phyloP scores from a whole-genome alignment of 2,797 vertebrate species.

The Tokudaia muenninki region DNA sequence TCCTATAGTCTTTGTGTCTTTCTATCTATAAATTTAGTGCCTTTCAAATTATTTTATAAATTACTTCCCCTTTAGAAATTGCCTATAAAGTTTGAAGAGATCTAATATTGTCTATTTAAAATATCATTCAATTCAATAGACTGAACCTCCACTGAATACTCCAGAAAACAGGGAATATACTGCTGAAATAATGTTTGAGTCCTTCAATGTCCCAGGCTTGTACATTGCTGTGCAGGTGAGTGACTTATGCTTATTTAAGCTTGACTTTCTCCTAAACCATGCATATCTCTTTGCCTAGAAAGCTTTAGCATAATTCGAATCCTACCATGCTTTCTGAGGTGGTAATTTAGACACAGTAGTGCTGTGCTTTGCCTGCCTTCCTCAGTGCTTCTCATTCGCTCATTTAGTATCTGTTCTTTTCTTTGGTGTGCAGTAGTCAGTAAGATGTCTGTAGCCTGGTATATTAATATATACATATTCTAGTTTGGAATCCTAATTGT shows the following conservation, averaged over 20 bases:
- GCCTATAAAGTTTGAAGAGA: background rate
- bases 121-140: slow-evolving; percentile 85
- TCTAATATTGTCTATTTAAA: slow-evolving; percentile 58
- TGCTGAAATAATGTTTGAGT: slow-evolving; percentile 97
- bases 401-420: background rate
- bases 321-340: slow-evolving; percentile 31
- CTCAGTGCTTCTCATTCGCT: background rate
- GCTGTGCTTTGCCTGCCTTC: background rate
- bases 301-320: background rate
- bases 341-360: slow-evolving; percentile 50
- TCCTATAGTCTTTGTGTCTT: background rate
- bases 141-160: slow-evolving; percentile 95
- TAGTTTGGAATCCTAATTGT: background rate
- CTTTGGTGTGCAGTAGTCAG: background rate
- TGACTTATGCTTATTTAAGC: background rate
- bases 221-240: slow-evolving; percentile 97
- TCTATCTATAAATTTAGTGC: slow-evolving; percentile 14
- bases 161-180: slow-evolving; percentile 96
- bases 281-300: background rate
- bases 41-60: slow-evolving; percentile 59
- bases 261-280: slow-evolving; percentile 9
- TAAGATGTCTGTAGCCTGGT: background rate
- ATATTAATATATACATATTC: background rate
- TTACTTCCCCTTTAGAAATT: slow-evolving; percentile 52
- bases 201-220: slow-evolving; percentile 96